Base-by-base conservation (phyloP, 1,140 invertebrate species). In the Caerostris extrusa region DNA sequence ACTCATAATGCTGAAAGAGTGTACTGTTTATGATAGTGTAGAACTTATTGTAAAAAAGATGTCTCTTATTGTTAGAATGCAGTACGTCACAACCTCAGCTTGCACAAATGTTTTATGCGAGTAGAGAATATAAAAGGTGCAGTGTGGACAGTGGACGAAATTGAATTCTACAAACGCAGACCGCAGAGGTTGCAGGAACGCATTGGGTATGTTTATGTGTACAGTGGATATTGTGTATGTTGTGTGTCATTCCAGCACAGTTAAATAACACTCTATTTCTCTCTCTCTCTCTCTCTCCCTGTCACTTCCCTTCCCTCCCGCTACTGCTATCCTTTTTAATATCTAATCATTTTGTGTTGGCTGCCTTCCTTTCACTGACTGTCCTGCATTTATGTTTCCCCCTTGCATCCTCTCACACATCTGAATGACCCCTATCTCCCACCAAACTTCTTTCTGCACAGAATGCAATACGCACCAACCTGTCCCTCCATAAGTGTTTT, bases 41-140 rank as follows among this genome's bases (percentile, higher is more conserved):
- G 85, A 88, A 56, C 86, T 77, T 89, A 57, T 93, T 61, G 92
- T 93, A 93, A 93, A 93, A 58, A 88, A 81, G 92, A 57, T 93
- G 81, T 85, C 92, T 93, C 92, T 93, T 89, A 86, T 93, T 93
- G 91, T 93, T 94, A 99, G 99, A 99, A 99, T 97, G 99, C 99
- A 96, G 99, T 99, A 95, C 98, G 99, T 96, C 99, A 99, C 98
- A 99, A 99, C 98, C 98, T 99, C 96, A 99, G 99, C 96, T 98
- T 99, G 96, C 99, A 99, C 98, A 99, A 99, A 97, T 99, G 99
- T 98, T 99, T 99, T 97, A 99, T 99, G 98, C 97, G 99, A 96
- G 99, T 99, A 97, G 99, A 99, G 97, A 99, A 99, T 97, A 99
- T 99, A 96, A 99, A 99, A 97, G 99, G 99, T 95, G 99, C 99